Conservation (phyloP, 2,113 vertebrate species). For the Phyllostomus hastatus region DNA sequence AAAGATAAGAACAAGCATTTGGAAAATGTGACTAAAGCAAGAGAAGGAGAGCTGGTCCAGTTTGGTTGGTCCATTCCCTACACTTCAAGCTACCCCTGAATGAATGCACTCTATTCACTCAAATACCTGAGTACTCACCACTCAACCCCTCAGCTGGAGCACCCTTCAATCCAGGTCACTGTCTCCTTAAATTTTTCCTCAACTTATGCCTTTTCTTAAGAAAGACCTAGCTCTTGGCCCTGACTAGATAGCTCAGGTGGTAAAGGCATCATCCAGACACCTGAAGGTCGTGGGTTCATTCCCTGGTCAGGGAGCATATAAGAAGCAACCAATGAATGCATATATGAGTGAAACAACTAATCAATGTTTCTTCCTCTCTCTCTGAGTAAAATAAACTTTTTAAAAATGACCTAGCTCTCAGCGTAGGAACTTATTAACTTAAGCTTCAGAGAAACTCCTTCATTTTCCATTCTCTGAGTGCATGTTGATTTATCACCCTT, state of each 20-base stretch:
- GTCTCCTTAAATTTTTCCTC: not conserved
- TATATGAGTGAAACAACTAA: too few species aligned
- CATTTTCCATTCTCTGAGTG: not conserved
- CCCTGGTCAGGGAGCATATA: too few species aligned
- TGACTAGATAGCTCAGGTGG: too few species aligned
- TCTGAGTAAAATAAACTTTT: too few species aligned
- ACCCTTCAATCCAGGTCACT: not conserved
- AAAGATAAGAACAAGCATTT: not conserved
- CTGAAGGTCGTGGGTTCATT: too few species aligned
- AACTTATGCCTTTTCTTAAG: not conserved
- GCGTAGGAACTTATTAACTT: not conserved
- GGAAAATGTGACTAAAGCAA: not conserved
- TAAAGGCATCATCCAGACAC: too few species aligned
- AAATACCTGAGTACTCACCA: not conserved
- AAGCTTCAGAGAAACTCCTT: not conserved
- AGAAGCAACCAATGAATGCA: too few species aligned
- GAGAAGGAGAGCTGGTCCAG: not conserved
- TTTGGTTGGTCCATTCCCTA: not conserved
- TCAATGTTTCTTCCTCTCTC: too few species aligned
- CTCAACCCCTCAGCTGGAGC: not conserved
- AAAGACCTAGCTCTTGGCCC: not conserved
- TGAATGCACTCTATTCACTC: not conserved
- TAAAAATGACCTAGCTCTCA: not conserved
- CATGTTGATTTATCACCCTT: not conserved
- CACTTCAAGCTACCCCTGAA: fast-evolving